Conservation (phyloP, 2,888 invertebrate genomes). For the Euclidia mi region DNA sequence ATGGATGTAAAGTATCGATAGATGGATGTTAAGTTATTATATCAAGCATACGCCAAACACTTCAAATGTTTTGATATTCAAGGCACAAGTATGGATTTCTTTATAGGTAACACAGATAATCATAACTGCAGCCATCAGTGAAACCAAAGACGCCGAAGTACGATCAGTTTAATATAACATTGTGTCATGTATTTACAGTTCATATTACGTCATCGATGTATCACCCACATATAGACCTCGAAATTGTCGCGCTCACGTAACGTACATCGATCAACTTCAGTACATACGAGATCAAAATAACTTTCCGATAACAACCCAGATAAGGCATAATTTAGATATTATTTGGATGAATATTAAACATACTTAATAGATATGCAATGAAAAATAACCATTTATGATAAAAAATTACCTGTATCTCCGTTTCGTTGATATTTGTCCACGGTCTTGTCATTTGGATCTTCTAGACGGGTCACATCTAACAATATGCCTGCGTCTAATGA, state of each 20-base stretch:
- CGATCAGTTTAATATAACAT: conserved; percentile 22
- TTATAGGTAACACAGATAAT: conserved; percentile 15
- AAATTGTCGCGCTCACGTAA: conserved; percentile 52
- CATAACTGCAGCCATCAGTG: not conserved
- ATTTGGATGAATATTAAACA: too few relatives aligned
- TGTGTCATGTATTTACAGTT: conserved; percentile 54
- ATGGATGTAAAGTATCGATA: too few relatives aligned
- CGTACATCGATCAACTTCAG: conserved; percentile 73
- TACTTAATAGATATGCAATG: too few relatives aligned
- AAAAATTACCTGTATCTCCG: conserved; percentile 73
- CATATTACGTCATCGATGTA: conserved; percentile 59
- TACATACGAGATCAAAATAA: conserved; percentile 65
- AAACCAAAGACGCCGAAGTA: not conserved
- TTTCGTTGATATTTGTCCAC: conserved; percentile 66
- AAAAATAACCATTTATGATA: too few relatives aligned
- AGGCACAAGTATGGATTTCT: too few relatives aligned
- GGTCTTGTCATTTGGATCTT: conserved; percentile 66
- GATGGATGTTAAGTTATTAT: too few relatives aligned
- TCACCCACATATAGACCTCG: conserved; percentile 58
- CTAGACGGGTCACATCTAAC: conserved; percentile 80
- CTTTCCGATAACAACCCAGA: conserved; percentile 53
- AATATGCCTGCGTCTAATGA: conserved; percentile 83
- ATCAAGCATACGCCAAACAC: too few relatives aligned
- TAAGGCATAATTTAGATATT: conserved; percentile 28
- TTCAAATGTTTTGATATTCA: too few relatives aligned